A percentile compares a stretch with the other conserved stretches of the same genome.
phyloP scores from a whole-genome alignment of 2,888 invertebrate genomes.

The Platynereis dumerilii region DNA sequence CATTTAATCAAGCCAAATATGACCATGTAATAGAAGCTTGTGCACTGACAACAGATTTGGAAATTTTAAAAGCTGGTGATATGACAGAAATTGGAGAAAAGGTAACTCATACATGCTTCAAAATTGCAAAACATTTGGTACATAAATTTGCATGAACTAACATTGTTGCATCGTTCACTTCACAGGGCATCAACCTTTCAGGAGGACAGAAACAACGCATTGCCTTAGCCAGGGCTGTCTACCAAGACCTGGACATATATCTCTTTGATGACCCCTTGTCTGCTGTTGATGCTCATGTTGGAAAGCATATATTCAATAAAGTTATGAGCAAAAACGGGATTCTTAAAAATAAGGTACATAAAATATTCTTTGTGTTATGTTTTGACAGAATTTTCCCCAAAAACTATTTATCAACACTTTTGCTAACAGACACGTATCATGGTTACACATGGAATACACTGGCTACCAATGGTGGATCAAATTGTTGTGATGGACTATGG shows the following conservation, averaged over 20 bases:
- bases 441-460: conserved; percentile 91
- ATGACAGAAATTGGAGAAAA: conserved; percentile 98
- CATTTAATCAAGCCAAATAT: conserved; percentile 76
- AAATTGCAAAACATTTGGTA: too few relatives aligned
- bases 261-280: conserved; percentile 23
- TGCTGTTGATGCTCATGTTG: conserved; percentile 23
- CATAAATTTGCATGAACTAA: too few relatives aligned
- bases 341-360: conserved; percentile 13
- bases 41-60: conserved; percentile 88
- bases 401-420: too few relatives aligned
- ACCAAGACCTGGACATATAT: conserved; percentile 15
- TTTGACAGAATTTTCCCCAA: too few relatives aligned
- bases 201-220: conserved; percentile 23
- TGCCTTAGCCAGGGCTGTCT: conserved; percentile 57
- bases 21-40: conserved; percentile 85
- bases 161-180: too few relatives aligned
- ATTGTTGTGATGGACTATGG: conserved; percentile 88
- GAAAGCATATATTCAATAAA: conserved; percentile 23
- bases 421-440: conserved; percentile 75
- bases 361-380: too few relatives aligned
- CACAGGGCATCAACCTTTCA: conserved; percentile 38
- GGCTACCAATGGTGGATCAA: conserved; percentile 83
- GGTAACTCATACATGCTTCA: conserved; percentile 48
- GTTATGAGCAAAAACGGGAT: conserved; percentile 10
- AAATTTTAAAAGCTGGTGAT: conserved; percentile 88